Base-by-base conservation (phyloP, 2,888 invertebrate species). In the Oxytorus armatus region DNA sequence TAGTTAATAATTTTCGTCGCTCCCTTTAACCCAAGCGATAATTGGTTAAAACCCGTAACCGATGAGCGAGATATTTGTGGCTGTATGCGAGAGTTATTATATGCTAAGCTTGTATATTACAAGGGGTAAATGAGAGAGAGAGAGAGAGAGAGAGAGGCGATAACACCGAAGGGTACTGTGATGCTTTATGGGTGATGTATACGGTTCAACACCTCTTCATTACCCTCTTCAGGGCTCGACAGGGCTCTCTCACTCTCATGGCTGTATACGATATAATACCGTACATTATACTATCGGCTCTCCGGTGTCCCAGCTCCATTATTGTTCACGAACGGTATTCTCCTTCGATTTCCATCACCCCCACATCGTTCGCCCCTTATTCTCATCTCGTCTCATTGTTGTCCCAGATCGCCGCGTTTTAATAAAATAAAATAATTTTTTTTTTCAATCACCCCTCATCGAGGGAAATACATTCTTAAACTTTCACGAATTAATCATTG, bases 11-110 rank as follows among this genome's bases (percentile, higher is more conserved):
- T 69, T n/a, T 55, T 42, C 63, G 49, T 47, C 33, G 55, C 36
- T 77, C 72, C 42, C 55, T 21, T 66, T 70, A n/a, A 29, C 61
- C 57, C 74, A 23, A 33, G 69, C 61, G 77, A 82, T 90, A 89
- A 91, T 91, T 91, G 91, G 89, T 89, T 91, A 91, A 91, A 90
- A 91, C 91, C 91, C 91, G 91, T 91, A 89, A 91, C 88, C 88
- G 90, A 91, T 89, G 89, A 91, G 88, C 86, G 89, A 89, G 69
- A 80, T 53, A 66, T 66, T 66, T 16, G 73, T 53, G 59, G 73
- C 47, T 72, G 76, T 88, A 36, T 3, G 36, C 36, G 87, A 86
- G 88, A 90, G 88, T 90, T 89, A 91, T 90, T 90, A 90, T 90
- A 85, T 85, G 79, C 77, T 39, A 81, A 86, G 86, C 85, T 4